These are phyloP conservation scores for Drosophila ustulata DNA, from an alignment of 2,888 invertebrate genomes.

Conservation along the genomic window DNA sequence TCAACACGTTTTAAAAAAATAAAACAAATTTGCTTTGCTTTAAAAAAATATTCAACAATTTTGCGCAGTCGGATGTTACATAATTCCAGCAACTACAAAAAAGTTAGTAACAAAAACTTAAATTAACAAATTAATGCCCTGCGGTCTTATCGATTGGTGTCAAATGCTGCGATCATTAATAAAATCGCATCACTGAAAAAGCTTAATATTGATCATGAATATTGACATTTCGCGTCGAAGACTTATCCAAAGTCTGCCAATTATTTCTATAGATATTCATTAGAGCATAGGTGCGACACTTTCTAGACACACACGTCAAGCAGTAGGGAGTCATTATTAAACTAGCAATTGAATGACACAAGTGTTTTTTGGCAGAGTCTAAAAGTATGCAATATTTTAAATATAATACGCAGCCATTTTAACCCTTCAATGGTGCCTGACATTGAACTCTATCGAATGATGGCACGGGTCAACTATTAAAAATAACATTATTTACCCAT, in stretches of 20 bases:
- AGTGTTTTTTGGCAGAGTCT: background rate
- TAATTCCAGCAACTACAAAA: constrained; percentile 40
- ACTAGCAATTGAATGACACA: background rate
- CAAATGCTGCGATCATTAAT: constrained; percentile 39
- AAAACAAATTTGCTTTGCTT: background rate
- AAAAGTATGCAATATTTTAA: constrained; percentile 34
- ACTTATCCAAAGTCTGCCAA: background rate
- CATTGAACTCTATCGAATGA: background rate
- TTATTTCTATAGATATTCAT: background rate
- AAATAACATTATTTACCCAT: too few relatives aligned
- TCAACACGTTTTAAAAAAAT: constrained; percentile 20
- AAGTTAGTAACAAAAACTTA: constrained; percentile 37
- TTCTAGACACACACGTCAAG: background rate
- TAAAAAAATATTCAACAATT: constrained; percentile 32
- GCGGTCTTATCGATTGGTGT: constrained; percentile 47
- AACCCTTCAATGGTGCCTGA: constrained; percentile 22
- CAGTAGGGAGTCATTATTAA: background rate
- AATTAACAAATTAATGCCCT: constrained; percentile 49
- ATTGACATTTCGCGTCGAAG: background rate
- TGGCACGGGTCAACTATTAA: too few relatives aligned
- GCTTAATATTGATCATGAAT: constrained; percentile 2
- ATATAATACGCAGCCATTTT: background rate
- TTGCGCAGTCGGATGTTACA: constrained; percentile 50
- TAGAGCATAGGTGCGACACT: background rate
- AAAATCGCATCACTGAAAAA: constrained; percentile 17